Percentiles rank a stretch among this genome's conserved stretches.
Evolutionary conservation across 2,888 invertebrate species (phyloP).

Genomic region (Incurvaria masculella): DNA sequence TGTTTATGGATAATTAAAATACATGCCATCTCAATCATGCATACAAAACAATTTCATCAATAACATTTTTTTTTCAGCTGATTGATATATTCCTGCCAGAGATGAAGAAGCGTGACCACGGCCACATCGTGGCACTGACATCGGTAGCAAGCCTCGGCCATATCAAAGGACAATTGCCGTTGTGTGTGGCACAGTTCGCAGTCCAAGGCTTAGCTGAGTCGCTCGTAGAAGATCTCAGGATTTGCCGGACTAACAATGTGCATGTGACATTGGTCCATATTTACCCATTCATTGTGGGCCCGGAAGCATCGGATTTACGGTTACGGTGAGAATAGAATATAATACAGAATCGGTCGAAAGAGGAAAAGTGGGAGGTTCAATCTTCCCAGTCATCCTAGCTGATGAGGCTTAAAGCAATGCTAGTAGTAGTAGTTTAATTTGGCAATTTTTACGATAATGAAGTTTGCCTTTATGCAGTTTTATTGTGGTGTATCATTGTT

Average conservation of each 20-base stretch:
- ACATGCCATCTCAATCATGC: no score
- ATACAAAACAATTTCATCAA: neutral
- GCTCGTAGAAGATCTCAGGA: slow-evolving; percentile 57
- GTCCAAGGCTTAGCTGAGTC: slow-evolving; percentile 64
- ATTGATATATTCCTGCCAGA: slow-evolving; percentile 58
- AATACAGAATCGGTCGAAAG: no score
- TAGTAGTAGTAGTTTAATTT: no score
- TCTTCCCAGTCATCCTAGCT: no score
- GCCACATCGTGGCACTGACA: slow-evolving; percentile 60
- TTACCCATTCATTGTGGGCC: slow-evolving; percentile 60
- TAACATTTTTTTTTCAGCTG: slow-evolving; percentile 35
- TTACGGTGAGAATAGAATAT: slow-evolving; percentile 53
- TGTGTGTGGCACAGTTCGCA: slow-evolving; percentile 64
- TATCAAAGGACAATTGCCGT: slow-evolving; percentile 54
- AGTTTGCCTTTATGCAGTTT: slow-evolving; percentile 1
- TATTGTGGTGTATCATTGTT: no score
- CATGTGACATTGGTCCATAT: slow-evolving; percentile 59
- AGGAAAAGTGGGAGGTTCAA: no score
- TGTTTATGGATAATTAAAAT: slow-evolving; percentile 1
- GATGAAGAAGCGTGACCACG: slow-evolving; percentile 56
- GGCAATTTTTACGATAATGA: neutral
- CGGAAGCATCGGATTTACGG: slow-evolving; percentile 52
- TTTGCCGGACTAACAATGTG: slow-evolving; percentile 53
- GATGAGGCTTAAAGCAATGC: no score
- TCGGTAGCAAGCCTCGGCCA: slow-evolving; percentile 62